A percentile compares a stretch with the other conserved stretches of the same genome.
Conservation (phyloP, 2,797 vertebrate genomes). For the Ispidina picta region DNA sequence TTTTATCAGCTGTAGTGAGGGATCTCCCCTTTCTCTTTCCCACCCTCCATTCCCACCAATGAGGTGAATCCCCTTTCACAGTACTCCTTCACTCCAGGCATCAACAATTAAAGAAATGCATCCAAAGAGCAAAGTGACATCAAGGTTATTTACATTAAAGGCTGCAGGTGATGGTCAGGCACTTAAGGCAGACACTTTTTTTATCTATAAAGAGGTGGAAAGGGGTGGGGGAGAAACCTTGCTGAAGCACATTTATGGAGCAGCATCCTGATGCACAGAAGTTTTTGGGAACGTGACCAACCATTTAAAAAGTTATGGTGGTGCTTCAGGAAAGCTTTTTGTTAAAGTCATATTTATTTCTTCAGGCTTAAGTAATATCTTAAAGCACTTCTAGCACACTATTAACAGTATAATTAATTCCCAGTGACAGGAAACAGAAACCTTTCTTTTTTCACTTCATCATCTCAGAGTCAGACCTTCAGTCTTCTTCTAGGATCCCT, state of each 20-base stretch:
- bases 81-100: not conserved
- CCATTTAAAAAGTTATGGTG: not conserved
- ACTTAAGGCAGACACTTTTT: not conserved
- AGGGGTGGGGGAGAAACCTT: not conserved
- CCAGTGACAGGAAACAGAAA: slow-evolving; percentile 51
- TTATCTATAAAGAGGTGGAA: not conserved
- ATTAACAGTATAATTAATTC: slow-evolving; percentile 66
- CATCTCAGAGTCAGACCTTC: slow-evolving; percentile 50
- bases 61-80: not conserved
- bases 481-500: slow-evolving; percentile 50
- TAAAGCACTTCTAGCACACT: slow-evolving; percentile 35
- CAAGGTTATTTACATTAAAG: not conserved
- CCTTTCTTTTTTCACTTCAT: slow-evolving; percentile 60
- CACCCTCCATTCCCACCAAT: fast-evolving
- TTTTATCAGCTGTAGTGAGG: not conserved
- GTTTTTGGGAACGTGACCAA: not conserved
- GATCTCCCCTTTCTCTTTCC: not conserved
- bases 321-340: slow-evolving; percentile 5
- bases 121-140: not conserved
- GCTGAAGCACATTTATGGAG: not conserved
- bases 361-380: slow-evolving; percentile 19
- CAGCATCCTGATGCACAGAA: not conserved
- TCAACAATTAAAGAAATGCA: not conserved
- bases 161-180: not conserved
- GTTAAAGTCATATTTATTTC: slow-evolving; percentile 33